These are phyloP conservation scores for Sialis lutaria DNA, from an alignment of 2,888 invertebrate genomes.

Conservation along the genomic window DNA sequence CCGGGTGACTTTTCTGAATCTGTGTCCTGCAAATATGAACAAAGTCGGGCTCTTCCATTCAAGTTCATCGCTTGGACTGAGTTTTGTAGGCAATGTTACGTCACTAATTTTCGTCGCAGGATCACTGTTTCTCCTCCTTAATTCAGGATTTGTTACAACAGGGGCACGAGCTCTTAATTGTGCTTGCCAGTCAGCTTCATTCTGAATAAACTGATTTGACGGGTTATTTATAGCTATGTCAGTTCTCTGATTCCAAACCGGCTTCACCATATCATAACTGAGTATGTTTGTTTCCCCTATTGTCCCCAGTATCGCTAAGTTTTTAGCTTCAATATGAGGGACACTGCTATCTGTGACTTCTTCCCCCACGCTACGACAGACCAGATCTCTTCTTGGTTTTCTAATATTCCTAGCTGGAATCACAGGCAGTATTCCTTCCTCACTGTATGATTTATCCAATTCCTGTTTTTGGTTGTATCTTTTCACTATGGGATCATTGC, in stretches of 20 bases:
- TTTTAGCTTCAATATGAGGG: constrained; percentile 15
- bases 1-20: constrained; percentile 57
- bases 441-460: not conserved
- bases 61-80: constrained; percentile 35
- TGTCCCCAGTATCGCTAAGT: constrained; percentile 18
- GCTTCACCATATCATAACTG: constrained; percentile 7
- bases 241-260: constrained; percentile 8
- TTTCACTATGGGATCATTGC: not conserved
- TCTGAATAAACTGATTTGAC: constrained; percentile 1
- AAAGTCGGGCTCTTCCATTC: constrained; percentile 40
- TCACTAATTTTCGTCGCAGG: constrained; percentile 39
- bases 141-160: constrained; percentile 24
- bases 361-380: constrained; percentile 28
- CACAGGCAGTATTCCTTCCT: constrained; percentile 19
- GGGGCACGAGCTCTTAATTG: constrained; percentile 24
- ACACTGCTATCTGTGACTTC: constrained; percentile 25
- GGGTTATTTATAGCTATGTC: constrained; percentile 6
- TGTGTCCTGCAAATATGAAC: constrained; percentile 58
- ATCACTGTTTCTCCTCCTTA: constrained; percentile 56
- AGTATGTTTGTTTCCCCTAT: constrained; percentile 21
- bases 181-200: constrained; percentile 6
- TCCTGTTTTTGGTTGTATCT: not conserved
- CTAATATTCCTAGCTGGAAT: constrained; percentile 30
- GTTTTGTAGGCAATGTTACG: constrained; percentile 29
- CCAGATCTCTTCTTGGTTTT: constrained; percentile 19